Base-by-base conservation (phyloP, 1,140 invertebrate genomes). In the Orius laevigatus region DNA sequence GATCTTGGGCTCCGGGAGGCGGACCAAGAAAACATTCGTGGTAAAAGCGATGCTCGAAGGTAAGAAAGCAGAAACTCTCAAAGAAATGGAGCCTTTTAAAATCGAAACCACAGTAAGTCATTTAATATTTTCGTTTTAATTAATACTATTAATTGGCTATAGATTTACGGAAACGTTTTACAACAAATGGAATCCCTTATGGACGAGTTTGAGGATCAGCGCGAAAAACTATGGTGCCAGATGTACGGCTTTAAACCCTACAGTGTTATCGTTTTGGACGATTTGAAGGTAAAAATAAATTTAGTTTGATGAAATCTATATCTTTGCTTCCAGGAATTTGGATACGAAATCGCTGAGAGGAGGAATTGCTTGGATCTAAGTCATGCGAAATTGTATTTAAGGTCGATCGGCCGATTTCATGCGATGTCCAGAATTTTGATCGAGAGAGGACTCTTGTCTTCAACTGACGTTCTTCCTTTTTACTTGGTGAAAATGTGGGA, bases 391-490 rank as follows among this genome's bases (percentile, higher is more conserved):
- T 14, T 47, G 1, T 32, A 15, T n/a, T 5, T 47, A 2, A 5
- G 15, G 9, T 3, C 2, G 10, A 6, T 47, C 12, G 46, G 46
- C 12, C 14, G 25, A 15, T 36, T 35, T 16, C 46, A 47, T 12
- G 46, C 2, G 6, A 33, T 47, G 46, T 33, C 46, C 20, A 47
- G 38, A 18, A 19, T 47, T 2, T 34, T 47, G 2, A 20, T 34
- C n/a, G 3, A 15, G 9, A 42, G 40, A 9, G 40, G 40, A 35
- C 8, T 9, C 33, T 9, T 35, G 8, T 35, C n/a, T n/a, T 9
- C 33, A 35, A 35, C 33, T 8, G 33, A 35, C n/a, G 8, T n/a
- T n/a, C 33, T 9, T 8, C 33, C n/a, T n/a, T 35, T 35, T 35
- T n/a, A 35, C n/a, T n/a, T 9, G 8, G n/a, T 9, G 8, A 35